Evolutionary conservation across 2,797 vertebrate genomes (phyloP).

Genomic region (Notamacropus eugenii): DNA sequence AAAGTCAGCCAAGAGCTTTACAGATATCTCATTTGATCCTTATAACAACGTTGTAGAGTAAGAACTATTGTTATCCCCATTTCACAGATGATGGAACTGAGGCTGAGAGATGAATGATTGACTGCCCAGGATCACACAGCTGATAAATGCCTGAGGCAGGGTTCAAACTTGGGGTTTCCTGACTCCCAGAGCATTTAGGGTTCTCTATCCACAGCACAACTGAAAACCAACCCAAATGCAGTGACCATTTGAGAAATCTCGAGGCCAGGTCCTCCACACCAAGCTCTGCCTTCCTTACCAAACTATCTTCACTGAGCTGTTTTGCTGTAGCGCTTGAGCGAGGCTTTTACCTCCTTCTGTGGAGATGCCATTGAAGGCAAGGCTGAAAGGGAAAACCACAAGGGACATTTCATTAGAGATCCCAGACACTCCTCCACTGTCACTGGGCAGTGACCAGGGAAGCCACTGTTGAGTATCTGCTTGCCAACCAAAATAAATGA

Average conservation of each 20-base stretch:
- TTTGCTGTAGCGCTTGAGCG: slow-evolving; percentile 90
- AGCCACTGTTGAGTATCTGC: neutral
- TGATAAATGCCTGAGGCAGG: neutral
- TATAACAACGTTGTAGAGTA: neutral
- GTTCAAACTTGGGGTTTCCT: neutral
- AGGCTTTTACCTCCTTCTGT: slow-evolving; percentile 90
- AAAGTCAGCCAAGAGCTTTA: neutral
- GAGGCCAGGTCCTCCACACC: neutral
- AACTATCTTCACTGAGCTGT: slow-evolving; percentile 90
- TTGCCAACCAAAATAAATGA: neutral
- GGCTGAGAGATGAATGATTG: neutral
- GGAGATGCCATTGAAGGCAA: slow-evolving; percentile 93
- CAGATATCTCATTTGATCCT: too few species aligned
- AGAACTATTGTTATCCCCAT: neutral
- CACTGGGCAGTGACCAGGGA: neutral
- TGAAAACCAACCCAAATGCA: neutral
- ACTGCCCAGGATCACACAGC: neutral
- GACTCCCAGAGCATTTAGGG: neutral
- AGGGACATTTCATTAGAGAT: neutral
- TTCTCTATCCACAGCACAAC: neutral
- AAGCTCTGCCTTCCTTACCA: slow-evolving; percentile 86
- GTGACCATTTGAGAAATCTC: neutral
- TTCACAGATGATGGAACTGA: neutral
- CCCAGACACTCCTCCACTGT: neutral
- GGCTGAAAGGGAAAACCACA: slow-evolving; percentile 83